Percentiles rank a stretch among this genome's conserved stretches.
phyloP scores from a whole-genome alignment of 2,797 vertebrate genomes.

The Lepilemur septentrionalis region DNA sequence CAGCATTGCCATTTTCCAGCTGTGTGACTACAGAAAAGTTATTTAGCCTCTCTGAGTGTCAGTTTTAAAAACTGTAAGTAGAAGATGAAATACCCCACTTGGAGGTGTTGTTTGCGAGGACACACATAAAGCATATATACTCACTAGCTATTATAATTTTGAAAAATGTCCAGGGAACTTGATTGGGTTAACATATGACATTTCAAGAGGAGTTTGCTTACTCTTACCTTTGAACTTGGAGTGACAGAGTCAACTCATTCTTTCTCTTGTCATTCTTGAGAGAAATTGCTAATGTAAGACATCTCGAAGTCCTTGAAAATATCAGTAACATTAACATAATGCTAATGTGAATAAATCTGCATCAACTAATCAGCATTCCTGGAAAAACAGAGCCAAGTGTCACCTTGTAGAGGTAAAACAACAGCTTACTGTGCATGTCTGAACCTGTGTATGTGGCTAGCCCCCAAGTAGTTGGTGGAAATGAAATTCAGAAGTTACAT shows the following conservation, averaged over 20 bases:
- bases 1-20: not conserved
- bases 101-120: not conserved
- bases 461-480: not conserved
- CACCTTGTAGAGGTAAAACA: slow-evolving; percentile 38
- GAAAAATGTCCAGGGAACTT: not conserved
- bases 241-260: not conserved
- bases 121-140: not conserved
- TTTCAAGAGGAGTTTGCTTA: not conserved
- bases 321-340: slow-evolving; percentile 69
- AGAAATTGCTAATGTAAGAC: slow-evolving; percentile 47
- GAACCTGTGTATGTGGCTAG: not conserved
- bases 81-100: not conserved
- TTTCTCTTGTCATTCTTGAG: slow-evolving; percentile 47
- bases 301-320: slow-evolving; percentile 53
- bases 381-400: slow-evolving; percentile 36
- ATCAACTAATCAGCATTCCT: slow-evolving; percentile 48
- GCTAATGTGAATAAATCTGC: slow-evolving; percentile 53
- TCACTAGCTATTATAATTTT: not conserved
- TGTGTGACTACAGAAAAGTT: not conserved
- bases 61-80: not conserved
- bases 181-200: not conserved
- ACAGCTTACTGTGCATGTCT: not conserved
- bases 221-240: not conserved
- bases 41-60: not conserved
- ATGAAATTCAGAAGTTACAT: not conserved